phyloP scores from a whole-genome alignment of 2,113 vertebrate genomes.

The Prochilodus magdalenae region DNA sequence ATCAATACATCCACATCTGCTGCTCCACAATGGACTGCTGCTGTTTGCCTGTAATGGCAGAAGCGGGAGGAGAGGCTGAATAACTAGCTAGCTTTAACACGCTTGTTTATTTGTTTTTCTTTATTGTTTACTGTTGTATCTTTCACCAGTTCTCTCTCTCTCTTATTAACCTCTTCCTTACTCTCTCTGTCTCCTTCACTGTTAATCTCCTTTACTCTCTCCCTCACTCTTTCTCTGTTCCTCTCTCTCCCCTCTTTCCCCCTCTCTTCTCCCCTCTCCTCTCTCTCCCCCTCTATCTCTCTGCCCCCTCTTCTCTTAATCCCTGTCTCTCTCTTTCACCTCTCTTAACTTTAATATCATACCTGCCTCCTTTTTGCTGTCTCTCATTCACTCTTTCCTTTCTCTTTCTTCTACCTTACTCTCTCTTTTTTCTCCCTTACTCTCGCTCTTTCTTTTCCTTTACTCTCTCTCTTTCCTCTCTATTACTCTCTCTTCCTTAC shows the following conservation, averaged over 20 bases:
- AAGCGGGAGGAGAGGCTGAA: not conserved
- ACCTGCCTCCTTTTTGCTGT: not conserved
- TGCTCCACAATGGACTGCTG: not conserved
- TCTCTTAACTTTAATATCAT: slow-evolving; percentile 7
- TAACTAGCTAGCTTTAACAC: not conserved
- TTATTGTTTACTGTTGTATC: not conserved
- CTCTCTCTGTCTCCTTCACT: too few species aligned
- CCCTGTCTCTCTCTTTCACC: slow-evolving; percentile 17
- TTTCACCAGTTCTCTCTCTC: too few species aligned
- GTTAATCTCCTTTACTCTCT: not conserved
- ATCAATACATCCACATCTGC: not conserved
- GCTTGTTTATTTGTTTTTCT: not conserved
- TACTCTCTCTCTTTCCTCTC: not conserved
- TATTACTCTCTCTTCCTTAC: too few species aligned
- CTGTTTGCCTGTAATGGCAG: not conserved
- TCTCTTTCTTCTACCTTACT: not conserved
- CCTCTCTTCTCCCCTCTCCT: not conserved
- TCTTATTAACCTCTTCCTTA: too few species aligned
- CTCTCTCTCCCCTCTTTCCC: not conserved
- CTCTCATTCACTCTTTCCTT: not conserved
- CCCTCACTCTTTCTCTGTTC: not conserved
- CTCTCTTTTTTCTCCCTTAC: not conserved
- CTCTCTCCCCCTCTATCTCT: slow-evolving; percentile 7
- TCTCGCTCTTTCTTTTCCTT: not conserved
- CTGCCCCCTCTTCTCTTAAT: slow-evolving; percentile 29